Evolutionary conservation across 2,888 invertebrate genomes (phyloP).

Genomic region (Polymixis lichenea): DNA sequence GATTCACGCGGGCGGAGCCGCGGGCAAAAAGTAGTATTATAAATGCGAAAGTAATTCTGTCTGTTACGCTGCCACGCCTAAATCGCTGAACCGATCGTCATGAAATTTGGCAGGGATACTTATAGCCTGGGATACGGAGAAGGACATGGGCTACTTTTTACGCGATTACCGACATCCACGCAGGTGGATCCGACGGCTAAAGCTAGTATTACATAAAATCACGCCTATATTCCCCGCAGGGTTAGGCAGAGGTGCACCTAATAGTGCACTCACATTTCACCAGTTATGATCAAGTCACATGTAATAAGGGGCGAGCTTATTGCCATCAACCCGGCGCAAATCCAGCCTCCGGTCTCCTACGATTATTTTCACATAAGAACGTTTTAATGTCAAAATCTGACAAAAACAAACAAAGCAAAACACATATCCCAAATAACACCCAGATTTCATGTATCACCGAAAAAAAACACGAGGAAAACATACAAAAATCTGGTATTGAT

Average conservation of each 20-base stretch:
- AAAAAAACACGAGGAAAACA: slow-evolving; percentile 32
- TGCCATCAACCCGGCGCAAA: background rate
- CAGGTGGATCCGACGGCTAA: no score
- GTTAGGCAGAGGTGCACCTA: background rate
- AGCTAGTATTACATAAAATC: background rate
- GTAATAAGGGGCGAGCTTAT: background rate
- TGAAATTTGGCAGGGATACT: no score
- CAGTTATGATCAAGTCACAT: background rate
- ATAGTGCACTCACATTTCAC: background rate
- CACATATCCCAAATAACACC: slow-evolving; percentile 31
- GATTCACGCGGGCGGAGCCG: no score
- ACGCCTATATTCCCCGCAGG: background rate
- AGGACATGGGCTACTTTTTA: no score
- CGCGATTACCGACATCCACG: no score
- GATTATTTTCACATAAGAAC: background rate
- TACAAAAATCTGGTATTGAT: slow-evolving; percentile 44
- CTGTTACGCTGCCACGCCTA: no score
- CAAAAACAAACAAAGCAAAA: slow-evolving; percentile 10
- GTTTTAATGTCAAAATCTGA: background rate
- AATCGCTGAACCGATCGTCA: no score
- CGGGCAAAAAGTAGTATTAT: no score
- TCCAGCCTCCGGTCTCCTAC: background rate
- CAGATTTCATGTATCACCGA: slow-evolving; percentile 8
- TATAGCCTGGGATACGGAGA: no score
- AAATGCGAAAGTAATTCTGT: no score